Base-by-base conservation (phyloP, 1,140 invertebrate genomes). In the Formica selysi region DNA sequence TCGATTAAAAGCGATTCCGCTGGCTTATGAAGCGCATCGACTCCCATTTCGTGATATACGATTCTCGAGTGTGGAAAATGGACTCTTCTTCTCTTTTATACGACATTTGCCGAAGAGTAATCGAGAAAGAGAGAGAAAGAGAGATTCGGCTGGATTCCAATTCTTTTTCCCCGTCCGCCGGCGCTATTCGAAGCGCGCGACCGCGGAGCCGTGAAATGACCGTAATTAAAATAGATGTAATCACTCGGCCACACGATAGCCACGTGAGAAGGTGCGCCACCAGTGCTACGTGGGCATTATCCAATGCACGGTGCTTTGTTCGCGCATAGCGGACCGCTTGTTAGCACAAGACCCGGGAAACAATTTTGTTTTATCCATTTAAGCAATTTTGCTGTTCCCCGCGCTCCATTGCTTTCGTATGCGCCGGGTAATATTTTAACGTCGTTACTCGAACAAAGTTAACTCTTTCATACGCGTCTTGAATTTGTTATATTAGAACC, bases 161-260 rank as follows among this genome's bases (percentile, higher is more conserved):
- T 85, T 65, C 80, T 65, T 85, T 85, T 85, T 51, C 51, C n/a
- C 36, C 54, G 54, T 11, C 3, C 44, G 80, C 10, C 19, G 22
- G 22, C 29, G 48, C 19, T 73, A 36, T 32, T 57, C 22, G 70
- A 13, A 62, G 29, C 68, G 54, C n/a, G 62, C 29, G 83, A 51
- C 57, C 65, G 76, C 73, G 73, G 70, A 65, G 36, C 76, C 81
- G 83, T 88, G 81, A 88, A 90, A 86, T 87, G 59, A 71, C 62
- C 76, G 89, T 88, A 90, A 90, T 88, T 90, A 90, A 90, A 91
- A 91, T 76, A 80, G 67, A 90, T 88, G 80, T 91, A 88, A 91
- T 90, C 87, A 90, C 76, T 80, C 79, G 67, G 3, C 67, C 67
- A 4, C 48, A n/a, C 26, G 26, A 68, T 44, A 38, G n/a, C 57